A percentile compares a stretch with the other conserved stretches of the same genome.
Conservation (phyloP, 2,888 invertebrate species). For the Sinohyriopsis cumingii region DNA sequence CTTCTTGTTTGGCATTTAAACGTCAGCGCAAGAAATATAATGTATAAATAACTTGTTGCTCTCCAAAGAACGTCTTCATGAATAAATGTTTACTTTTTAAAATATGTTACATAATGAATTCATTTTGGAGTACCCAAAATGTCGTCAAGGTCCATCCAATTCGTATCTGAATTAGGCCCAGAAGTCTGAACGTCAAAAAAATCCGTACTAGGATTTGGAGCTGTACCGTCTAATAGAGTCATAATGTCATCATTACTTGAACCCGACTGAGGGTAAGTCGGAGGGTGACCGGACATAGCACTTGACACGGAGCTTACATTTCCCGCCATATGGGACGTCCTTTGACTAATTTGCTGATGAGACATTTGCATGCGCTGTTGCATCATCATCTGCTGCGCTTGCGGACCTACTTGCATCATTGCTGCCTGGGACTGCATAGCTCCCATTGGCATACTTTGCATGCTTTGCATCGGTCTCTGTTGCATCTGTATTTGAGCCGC, state of each 20-base stretch:
- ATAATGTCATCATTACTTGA: conserved; percentile 77
- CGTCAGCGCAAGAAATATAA: no score
- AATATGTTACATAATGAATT: not conserved
- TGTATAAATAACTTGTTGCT: no score
- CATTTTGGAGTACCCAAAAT: conserved; percentile 25
- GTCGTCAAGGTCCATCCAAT: conserved; percentile 40
- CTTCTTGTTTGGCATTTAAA: no score
- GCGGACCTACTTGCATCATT: conserved; percentile 45
- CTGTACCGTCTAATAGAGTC: conserved; percentile 88
- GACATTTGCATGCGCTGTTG: conserved; percentile 72
- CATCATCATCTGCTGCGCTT: conserved; percentile 53
- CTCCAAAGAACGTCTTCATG: no score
- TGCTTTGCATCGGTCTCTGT: conserved; percentile 41
- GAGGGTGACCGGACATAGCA: conserved; percentile 10
- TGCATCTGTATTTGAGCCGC: conserved; percentile 58
- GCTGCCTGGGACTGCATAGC: conserved; percentile 47
- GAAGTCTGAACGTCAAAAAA: conserved; percentile 78
- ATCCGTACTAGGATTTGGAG: conserved; percentile 75
- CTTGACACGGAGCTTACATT: conserved; percentile 20
- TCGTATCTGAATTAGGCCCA: conserved; percentile 34
- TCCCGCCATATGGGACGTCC: conserved; percentile 36
- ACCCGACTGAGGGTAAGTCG: conserved; percentile 38
- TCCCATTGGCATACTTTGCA: conserved; percentile 36
- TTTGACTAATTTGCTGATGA: conserved; percentile 60
- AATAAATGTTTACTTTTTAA: not conserved